These are phyloP conservation scores for Spilogale gracilis DNA, from an alignment of 2,113 vertebrate genomes.

Conservation along the genomic window DNA sequence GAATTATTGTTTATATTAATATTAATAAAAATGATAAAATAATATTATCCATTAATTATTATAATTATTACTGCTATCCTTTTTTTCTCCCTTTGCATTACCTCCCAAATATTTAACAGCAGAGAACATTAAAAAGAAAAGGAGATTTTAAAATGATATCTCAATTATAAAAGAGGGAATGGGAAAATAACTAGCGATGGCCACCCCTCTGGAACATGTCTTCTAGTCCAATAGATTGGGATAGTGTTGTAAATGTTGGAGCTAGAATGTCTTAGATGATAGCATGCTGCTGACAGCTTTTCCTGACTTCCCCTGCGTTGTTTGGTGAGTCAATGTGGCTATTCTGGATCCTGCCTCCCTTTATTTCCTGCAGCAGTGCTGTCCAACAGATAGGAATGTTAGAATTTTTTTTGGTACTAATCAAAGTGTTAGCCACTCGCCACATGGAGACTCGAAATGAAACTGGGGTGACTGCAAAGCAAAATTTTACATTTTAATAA, in stretches of 20 bases:
- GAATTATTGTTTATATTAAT: background rate
- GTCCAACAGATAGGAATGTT: background rate
- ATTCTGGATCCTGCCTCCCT: background rate
- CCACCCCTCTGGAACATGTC: background rate
- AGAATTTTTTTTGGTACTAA: background rate
- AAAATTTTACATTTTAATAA: conserved; percentile 7
- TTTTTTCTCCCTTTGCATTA: background rate
- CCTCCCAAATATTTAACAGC: background rate
- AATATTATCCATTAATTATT: no score
- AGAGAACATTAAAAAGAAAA: background rate
- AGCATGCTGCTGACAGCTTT: fast-evolving
- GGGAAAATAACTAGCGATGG: background rate
- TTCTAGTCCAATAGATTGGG: background rate
- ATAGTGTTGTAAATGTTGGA: background rate
- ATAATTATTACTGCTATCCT: background rate
- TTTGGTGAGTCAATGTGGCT: background rate
- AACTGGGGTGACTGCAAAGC: background rate
- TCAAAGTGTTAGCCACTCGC: background rate
- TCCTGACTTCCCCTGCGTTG: background rate
- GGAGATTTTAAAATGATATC: background rate
- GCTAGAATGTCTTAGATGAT: background rate
- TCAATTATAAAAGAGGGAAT: background rate
- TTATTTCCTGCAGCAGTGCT: background rate
- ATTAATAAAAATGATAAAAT: no score
- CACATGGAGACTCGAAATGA: background rate